Evolutionary conservation across 2,797 vertebrate genomes (phyloP), one percentile per base, ranked within the genome.

Genomic region (Lagorchestes hirsutus): DNA sequence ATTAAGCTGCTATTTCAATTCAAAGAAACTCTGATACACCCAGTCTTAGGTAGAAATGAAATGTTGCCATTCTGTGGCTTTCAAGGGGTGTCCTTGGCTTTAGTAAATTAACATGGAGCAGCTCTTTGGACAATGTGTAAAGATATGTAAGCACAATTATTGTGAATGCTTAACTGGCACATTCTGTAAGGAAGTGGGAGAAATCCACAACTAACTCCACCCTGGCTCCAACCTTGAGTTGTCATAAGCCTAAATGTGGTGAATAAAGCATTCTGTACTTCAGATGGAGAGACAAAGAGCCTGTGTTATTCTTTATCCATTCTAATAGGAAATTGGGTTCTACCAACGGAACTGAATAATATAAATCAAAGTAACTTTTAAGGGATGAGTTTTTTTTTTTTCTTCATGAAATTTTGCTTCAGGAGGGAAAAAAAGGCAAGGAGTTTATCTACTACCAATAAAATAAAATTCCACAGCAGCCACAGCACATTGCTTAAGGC

Each of bases 241-340:
- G 96, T 96, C 97, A 98, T 98, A 96, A 99, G 98, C 98, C 98
- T 98, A 98, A 98, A 99, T 97, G 99, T 98, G 98, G 97, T 99
- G 99, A 99, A 99, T 99, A 99, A 99, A 99, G 99, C 40, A 87
- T 98, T 98, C 97, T 98, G 97, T 97, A 98, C 98, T 98, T 98
- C 97, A 97, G 98, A 98, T 99, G 98, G 98, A 98, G 97, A 98
- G 98, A 99, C 98, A 99, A 99, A 96, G 96, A 97, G 98, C 98
- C 98, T 99, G 98, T 98, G 98, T 99, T 99, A 98, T 98, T 99
- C 98, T 99, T 98, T 98, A 98, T 98, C 96, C 98, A 96, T 98
- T 93, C 96, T 98, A 98, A 98, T 97, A 98, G 98, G 97, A 99
- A 99, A 98, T 97, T 98, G 98, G 98, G 97, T 94, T 98, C 96